Evolutionary conservation across 2,888 invertebrate genomes (phyloP).

Genomic region (Drosophila leonis): DNA sequence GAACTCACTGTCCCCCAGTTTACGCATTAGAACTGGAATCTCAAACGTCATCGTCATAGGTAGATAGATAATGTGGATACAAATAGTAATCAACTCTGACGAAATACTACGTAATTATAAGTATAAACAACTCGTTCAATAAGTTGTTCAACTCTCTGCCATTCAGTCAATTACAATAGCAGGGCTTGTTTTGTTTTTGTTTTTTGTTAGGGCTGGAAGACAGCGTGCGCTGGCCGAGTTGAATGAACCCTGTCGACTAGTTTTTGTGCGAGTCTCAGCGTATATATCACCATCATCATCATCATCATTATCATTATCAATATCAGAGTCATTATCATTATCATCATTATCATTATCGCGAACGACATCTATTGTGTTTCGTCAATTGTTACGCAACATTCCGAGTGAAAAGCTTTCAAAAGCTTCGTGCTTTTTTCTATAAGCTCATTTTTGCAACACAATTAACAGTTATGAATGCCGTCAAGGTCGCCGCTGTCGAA

Average conservation of each 20-base stretch:
- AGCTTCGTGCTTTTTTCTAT: conserved; percentile 4
- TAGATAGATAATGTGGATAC: not conserved
- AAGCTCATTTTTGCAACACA: conserved; percentile 21
- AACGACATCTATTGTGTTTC: conserved; percentile 5
- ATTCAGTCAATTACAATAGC: not conserved
- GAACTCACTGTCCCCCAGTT: not conserved
- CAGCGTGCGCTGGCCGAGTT: conserved; percentile 1
- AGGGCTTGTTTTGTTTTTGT: not conserved
- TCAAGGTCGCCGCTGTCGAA: conserved; percentile 41
- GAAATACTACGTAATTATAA: not conserved
- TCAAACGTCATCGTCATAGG: no score
- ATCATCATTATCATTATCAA: not conserved
- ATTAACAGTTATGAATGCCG: conserved; percentile 22
- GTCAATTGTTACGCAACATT: not conserved
- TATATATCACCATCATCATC: not conserved
- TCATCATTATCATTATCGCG: not conserved
- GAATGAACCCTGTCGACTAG: conserved; percentile 14
- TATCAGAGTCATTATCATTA: not conserved
- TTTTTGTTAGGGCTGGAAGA: conserved; percentile 1
- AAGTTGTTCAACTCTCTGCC: not conserved
- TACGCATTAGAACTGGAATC: not conserved
- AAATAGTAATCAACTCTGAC: not conserved
- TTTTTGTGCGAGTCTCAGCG: not conserved
- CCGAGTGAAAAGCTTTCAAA: conserved; percentile 1
- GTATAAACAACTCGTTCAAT: not conserved